A percentile compares a stretch with the other conserved stretches of the same genome.
Conservation (phyloP, 2,113 vertebrate genomes). For the Melanerpes formicivorus region DNA sequence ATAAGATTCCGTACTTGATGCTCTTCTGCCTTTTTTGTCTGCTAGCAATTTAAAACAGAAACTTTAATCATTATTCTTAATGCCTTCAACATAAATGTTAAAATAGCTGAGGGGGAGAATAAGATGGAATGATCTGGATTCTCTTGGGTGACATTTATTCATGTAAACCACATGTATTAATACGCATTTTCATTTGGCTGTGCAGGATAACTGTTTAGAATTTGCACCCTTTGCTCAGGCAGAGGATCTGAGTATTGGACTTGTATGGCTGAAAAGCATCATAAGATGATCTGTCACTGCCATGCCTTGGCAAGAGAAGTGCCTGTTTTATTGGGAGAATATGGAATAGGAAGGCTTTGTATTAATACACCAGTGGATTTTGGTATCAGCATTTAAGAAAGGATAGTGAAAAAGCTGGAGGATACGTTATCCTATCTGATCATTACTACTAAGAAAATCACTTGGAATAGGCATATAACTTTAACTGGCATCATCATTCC, state of each 20-base stretch:
- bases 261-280: not conserved
- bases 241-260: not conserved
- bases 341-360: not conserved
- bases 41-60: not conserved
- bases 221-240: not conserved
- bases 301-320: not conserved
- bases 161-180: not conserved
- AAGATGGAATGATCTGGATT: not conserved
- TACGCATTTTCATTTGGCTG: not conserved
- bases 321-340: not conserved
- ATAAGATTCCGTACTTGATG: not conserved
- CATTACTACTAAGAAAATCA: too few species aligned
- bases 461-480: not conserved
- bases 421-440: not conserved
- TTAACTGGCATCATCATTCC: not conserved
- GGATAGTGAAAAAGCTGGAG: not conserved
- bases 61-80: not conserved
- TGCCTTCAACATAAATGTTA: not conserved
- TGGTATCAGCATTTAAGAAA: not conserved
- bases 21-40: not conserved
- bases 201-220: not conserved
- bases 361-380: not conserved
- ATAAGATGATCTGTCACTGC: not conserved
- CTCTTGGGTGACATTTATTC: not conserved
- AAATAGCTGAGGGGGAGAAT: not conserved